Evolutionary conservation across 2,113 vertebrate species (phyloP).

Genomic region (Odobenus rosmarus): DNA sequence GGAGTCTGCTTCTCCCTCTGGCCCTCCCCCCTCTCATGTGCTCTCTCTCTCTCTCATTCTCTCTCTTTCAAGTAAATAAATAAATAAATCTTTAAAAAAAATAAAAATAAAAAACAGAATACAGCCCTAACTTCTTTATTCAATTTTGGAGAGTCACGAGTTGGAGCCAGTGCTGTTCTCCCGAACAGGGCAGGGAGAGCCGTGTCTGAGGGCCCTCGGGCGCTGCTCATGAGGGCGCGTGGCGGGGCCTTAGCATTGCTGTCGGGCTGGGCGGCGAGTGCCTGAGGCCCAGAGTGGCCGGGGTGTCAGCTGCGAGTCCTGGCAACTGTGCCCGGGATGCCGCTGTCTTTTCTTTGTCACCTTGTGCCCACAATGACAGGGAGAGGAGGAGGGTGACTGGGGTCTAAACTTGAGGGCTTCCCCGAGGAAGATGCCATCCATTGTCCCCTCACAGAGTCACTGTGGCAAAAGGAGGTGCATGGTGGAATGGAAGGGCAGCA

Average conservation of each 20-base stretch:
- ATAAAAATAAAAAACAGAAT: not conserved
- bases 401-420: not conserved
- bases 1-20: too few relatives aligned
- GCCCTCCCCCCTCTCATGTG: too few relatives aligned
- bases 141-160: not conserved
- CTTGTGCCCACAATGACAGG: not conserved
- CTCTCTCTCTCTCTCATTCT: too few relatives aligned
- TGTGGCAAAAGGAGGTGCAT: not conserved
- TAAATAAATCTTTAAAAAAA: too few relatives aligned
- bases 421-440: not conserved
- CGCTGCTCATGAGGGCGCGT: not conserved
- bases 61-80: too few relatives aligned
- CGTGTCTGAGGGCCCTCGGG: accelerated
- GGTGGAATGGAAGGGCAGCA: not conserved
- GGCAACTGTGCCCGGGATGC: not conserved
- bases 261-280: not conserved
- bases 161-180: not conserved
- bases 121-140: not conserved
- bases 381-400: not conserved
- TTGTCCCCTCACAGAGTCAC: not conserved
- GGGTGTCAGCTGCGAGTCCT: not conserved
- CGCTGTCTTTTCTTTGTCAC: not conserved
- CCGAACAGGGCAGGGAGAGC: not conserved
- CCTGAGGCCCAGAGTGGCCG: not conserved
- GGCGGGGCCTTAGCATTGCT: not conserved